Evolutionary conservation across 2,113 vertebrate species (phyloP), one percentile per base, ranked within the genome.

Genomic region (Gobio gobio): DNA sequence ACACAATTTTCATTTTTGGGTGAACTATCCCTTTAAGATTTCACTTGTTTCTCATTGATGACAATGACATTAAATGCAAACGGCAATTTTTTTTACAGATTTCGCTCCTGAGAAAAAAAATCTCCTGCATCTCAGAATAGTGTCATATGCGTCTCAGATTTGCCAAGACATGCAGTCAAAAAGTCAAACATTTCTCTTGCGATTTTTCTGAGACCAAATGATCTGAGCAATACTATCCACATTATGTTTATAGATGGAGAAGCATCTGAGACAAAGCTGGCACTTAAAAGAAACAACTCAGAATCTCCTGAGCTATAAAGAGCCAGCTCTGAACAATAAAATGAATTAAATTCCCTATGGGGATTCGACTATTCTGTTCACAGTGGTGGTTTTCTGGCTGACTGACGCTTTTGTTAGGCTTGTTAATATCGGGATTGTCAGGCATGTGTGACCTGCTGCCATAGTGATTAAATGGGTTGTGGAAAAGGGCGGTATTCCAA

Each of bases 321-420:
- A n/a, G n/a, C 0, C 3, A 45, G 5, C 18, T 74, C 22, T 73
- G 70, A 47, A 45, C 43, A 26, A 49, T 47, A 49, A 6, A 74
- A 24, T 49, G 12, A 74, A 49, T 74, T 1, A 5, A 16, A 74
- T 47, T n/a, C 49, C 72, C 72, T 13, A 43, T 47, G 72, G 72
- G 12, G 3, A 47, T 74, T 73, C n/a, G 24, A 47, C 43, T 12
- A 1, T 47, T 47, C n/a, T 24, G 45, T 22, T 73, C 40, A 26
- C 72, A 74, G 72, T 74, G 12, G 5, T 16, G 72, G 72, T 74
- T 58, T 56, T 77, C 51, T 77, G 49, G 29, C 49, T 22, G 14
- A 56, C 49, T 77, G 75, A 58, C 51, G 22, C 75, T 77, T 56
- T 77, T 58, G 74, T 77, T 73, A 22, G 43, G 70, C 26, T 56